Percentiles rank a stretch among this genome's conserved stretches.
Evolutionary conservation across 2,888 invertebrate genomes (phyloP).

Genomic region (Pachydiplax longipennis): DNA sequence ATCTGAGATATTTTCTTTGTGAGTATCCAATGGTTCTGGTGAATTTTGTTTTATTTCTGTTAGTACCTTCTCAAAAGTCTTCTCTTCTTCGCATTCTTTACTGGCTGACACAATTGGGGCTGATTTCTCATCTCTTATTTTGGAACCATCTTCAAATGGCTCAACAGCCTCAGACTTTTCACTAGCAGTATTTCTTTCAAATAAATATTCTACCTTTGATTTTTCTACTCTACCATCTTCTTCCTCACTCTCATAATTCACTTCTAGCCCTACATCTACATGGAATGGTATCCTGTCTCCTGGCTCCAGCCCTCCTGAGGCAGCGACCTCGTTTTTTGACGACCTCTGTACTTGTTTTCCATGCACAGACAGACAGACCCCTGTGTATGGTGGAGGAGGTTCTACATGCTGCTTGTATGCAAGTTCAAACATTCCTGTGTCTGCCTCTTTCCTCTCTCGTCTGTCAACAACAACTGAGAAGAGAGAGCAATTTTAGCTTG

Average conservation of each 20-base stretch:
- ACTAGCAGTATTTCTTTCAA: background rate
- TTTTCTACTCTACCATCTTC: background rate
- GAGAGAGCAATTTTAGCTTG: background rate
- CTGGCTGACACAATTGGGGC: background rate
- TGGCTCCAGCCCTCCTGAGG: slow-evolving; percentile 38
- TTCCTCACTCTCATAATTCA: background rate
- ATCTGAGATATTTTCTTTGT: background rate
- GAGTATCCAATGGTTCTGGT: background rate
- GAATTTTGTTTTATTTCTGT: background rate
- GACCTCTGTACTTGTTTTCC: slow-evolving; percentile 58
- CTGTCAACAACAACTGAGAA: slow-evolving; percentile 80
- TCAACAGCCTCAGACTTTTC: background rate
- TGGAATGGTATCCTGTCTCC: background rate
- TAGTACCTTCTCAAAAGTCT: background rate
- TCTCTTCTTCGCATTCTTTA: background rate
- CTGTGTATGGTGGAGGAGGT: slow-evolving; percentile 81
- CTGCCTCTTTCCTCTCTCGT: slow-evolving; percentile 73
- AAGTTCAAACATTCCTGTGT: slow-evolving; percentile 82
- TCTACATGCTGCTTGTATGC: slow-evolving; percentile 80
- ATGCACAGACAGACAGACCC: slow-evolving; percentile 73
- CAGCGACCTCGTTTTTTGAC: slow-evolving; percentile 39
- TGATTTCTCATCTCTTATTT: background rate
- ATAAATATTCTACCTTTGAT: background rate
- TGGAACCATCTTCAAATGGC: background rate
- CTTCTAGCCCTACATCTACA: background rate